Evolutionary conservation across 2,888 invertebrate genomes (phyloP).

Genomic region (Ophonus ardosiacus): DNA sequence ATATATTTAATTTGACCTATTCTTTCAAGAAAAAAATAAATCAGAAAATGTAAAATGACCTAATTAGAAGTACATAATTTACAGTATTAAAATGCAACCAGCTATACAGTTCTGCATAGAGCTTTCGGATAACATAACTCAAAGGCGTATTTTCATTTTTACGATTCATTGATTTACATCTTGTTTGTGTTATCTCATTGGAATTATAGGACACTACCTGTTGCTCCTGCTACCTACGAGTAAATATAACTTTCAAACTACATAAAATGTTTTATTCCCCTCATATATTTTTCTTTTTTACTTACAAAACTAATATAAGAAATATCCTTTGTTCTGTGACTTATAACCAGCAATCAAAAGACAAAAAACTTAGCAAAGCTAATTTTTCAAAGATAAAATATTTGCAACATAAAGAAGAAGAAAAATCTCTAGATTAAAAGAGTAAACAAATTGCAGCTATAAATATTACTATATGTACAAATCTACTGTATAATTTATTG

Average conservation of each 20-base stretch:
- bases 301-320: background rate
- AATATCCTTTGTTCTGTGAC: background rate
- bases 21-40: too few species aligned
- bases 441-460: background rate
- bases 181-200: background rate
- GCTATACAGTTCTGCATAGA: background rate
- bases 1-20: too few species aligned
- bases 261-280: background rate
- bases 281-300: background rate
- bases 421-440: background rate
- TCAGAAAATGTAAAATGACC: too few species aligned
- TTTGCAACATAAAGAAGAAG: background rate
- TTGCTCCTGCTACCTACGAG: constrained; percentile 28
- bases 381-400: background rate
- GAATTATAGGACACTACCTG: constrained; percentile 1
- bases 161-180: background rate
- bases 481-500: background rate
- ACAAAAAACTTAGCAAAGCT: background rate
- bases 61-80: too few species aligned
- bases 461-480: background rate
- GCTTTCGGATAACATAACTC: constrained; percentile 5
- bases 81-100: too few species aligned
- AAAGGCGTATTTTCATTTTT: background rate
- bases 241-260: background rate
- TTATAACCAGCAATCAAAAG: background rate